phyloP scores from a whole-genome alignment of 2,797 vertebrate genomes.

The Danio tinwini region DNA sequence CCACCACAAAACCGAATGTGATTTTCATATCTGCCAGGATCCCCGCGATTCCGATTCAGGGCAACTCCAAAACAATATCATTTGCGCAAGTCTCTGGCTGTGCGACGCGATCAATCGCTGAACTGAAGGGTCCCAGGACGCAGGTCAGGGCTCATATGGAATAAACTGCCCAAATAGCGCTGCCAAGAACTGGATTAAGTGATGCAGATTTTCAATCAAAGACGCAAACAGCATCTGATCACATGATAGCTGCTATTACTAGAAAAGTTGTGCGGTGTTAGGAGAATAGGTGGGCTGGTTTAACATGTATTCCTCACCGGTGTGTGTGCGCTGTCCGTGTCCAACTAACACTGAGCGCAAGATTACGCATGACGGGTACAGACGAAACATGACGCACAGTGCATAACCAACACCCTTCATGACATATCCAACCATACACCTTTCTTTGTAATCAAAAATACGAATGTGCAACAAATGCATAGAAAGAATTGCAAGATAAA shows the following conservation, averaged over 20 bases:
- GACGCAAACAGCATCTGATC: neutral
- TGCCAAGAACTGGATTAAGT: slow-evolving; percentile 12
- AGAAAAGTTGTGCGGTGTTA: neutral
- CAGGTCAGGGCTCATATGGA: neutral
- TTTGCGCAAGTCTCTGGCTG: neutral
- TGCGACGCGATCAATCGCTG: neutral
- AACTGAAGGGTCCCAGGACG: neutral
- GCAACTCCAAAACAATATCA: neutral
- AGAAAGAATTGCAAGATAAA: neutral
- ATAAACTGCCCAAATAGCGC: neutral
- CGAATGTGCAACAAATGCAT: neutral
- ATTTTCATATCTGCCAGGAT: slow-evolving; percentile 62
- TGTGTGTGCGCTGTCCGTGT: neutral
- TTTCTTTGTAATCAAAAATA: neutral
- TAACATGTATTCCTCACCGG: neutral
- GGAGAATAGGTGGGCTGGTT: neutral
- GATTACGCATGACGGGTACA: slow-evolving; percentile 34
- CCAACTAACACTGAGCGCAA: slow-evolving; percentile 12
- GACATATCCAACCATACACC: neutral
- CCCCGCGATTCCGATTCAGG: neutral
- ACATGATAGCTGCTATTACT: no score
- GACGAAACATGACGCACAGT: slow-evolving; percentile 34
- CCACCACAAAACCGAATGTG: slow-evolving; percentile 68
- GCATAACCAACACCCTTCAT: slow-evolving; percentile 21
- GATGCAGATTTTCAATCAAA: neutral